phyloP scores from a whole-genome alignment of 2,797 vertebrate genomes.

The Eleutherodactylus coqui region DNA sequence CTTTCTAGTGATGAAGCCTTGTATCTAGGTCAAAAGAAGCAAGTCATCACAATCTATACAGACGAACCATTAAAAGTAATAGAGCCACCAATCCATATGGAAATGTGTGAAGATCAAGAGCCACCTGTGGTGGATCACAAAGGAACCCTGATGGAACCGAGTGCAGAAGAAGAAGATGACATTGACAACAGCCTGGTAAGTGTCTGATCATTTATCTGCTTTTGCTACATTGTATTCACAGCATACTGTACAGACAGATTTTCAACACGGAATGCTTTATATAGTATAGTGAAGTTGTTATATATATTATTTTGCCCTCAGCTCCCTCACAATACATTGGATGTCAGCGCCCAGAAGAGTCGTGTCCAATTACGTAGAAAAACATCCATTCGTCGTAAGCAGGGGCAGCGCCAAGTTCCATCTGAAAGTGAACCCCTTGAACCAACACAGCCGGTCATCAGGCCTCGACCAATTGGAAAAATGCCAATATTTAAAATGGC shows the following conservation, averaged over 20 bases:
- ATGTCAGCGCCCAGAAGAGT: conserved; percentile 55
- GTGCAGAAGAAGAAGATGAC: conserved; percentile 2
- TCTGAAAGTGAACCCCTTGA: not conserved
- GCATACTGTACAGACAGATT: not conserved
- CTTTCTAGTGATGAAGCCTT: not conserved
- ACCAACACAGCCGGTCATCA: not conserved
- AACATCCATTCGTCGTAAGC: conserved; percentile 45
- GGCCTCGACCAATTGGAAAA: conserved; percentile 6
- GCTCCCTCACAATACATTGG: conserved; percentile 40
- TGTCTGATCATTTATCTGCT: not conserved
- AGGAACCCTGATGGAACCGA: not conserved
- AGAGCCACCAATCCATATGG: not conserved
- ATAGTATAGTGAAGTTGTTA: not conserved
- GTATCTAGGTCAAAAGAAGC: no score
- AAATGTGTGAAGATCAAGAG: not conserved
- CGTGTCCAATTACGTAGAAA: conserved; percentile 46
- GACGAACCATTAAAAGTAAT: not conserved
- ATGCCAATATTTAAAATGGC: not conserved
- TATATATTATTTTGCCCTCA: not conserved
- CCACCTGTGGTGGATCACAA: not conserved
- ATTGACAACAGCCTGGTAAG: conserved; percentile 23
- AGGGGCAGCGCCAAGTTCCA: conserved; percentile 27
- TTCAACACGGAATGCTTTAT: not conserved
- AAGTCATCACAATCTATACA: not conserved
- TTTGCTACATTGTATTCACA: not conserved